Conservation (phyloP, 2,888 invertebrate species). For the Tenthredo notha region DNA sequence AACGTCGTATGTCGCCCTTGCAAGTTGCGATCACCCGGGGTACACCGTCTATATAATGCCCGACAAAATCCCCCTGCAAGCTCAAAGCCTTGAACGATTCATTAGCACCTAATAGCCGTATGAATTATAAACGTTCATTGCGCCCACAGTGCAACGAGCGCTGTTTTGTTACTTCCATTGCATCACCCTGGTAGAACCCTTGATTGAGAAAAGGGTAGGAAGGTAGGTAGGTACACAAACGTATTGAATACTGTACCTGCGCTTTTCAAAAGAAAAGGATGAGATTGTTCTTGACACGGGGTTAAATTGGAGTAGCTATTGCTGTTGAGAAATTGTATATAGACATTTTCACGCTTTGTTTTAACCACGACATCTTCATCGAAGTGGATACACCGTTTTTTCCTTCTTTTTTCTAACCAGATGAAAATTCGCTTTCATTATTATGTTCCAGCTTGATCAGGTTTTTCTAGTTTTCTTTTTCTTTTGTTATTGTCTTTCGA, state of each 20-base stretch:
- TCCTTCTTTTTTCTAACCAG: neutral
- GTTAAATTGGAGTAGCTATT: constrained; percentile 11
- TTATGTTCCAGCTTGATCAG: neutral
- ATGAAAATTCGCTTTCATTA: neutral
- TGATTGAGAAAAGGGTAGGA: neutral
- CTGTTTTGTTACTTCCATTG: neutral
- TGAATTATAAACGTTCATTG: constrained; percentile 20
- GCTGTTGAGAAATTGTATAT: neutral
- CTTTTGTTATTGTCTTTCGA: neutral
- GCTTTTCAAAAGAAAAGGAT: constrained; percentile 40
- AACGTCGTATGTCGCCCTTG: constrained; percentile 35
- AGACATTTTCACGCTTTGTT: neutral
- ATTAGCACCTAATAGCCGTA: constrained; percentile 41
- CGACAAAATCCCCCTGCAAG: neutral
- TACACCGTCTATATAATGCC: neutral
- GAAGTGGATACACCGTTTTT: neutral
- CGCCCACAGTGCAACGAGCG: constrained; percentile 19
- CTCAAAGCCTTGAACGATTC: constrained; percentile 41
- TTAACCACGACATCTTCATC: neutral
- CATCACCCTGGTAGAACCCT: neutral
- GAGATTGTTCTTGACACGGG: constrained; percentile 39
- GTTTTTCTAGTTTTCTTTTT: neutral
- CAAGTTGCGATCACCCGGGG: neutral
- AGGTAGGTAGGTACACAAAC: neutral
- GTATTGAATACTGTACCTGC: constrained; percentile 1